These are phyloP conservation scores for Clarias macrocephalus DNA, from an alignment of 2,113 vertebrate genomes.

Conservation along the genomic window DNA sequence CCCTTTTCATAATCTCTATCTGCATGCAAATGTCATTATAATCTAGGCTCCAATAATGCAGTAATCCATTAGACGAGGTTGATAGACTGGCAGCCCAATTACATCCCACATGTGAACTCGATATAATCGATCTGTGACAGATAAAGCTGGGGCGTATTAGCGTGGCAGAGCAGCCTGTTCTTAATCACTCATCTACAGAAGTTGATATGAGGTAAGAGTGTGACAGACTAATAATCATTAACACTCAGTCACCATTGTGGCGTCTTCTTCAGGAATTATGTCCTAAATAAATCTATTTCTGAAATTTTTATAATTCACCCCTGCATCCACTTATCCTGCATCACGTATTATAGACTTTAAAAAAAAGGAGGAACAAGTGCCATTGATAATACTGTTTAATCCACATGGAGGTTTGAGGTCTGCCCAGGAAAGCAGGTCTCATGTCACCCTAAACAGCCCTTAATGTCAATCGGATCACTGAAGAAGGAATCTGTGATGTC, in stretches of 20 bases:
- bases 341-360: neutral
- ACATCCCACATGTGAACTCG: neutral
- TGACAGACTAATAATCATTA: neutral
- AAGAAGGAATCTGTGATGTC: neutral
- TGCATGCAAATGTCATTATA: neutral
- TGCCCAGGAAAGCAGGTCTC: neutral
- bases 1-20: neutral
- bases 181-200: slow-evolving; percentile 2
- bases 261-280: neutral
- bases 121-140: neutral
- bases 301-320: too few species aligned
- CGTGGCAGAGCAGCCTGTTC: neutral
- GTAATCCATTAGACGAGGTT: neutral
- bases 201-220: neutral
- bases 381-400: neutral
- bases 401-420: neutral
- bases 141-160: neutral
- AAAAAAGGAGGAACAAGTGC: too few species aligned
- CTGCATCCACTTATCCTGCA: too few species aligned
- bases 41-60: neutral
- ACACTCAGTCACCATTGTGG: neutral
- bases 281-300: neutral
- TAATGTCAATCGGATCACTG: neutral
- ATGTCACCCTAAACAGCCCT: neutral
- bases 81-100: neutral